A percentile compares a stretch with the other conserved stretches of the same genome.
phyloP scores from a whole-genome alignment of 2,888 invertebrate species.

The Halocaridina rubra region DNA sequence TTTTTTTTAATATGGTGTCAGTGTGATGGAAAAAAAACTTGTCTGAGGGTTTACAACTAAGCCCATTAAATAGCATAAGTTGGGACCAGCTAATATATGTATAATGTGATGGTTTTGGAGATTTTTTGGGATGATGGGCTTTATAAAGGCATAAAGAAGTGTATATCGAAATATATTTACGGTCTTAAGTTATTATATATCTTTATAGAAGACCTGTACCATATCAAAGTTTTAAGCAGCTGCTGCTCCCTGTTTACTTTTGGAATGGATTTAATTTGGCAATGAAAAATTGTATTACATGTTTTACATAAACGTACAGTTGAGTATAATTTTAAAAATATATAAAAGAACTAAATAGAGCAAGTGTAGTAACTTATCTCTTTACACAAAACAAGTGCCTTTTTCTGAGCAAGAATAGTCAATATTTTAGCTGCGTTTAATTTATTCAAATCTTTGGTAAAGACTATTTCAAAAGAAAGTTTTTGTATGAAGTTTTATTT shows the following conservation, averaged over 20 bases:
- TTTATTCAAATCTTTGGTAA: constrained; percentile 26
- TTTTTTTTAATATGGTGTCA: too few species aligned
- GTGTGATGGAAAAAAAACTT: too few species aligned
- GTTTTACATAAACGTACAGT: background rate
- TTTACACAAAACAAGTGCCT: constrained; percentile 47
- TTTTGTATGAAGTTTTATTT: constrained; percentile 52
- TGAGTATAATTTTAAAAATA: background rate
- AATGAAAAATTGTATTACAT: background rate
- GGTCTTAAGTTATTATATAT: background rate
- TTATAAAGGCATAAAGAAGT: constrained; percentile 6
- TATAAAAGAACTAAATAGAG: background rate
- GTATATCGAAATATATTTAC: background rate
- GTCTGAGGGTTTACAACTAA: background rate
- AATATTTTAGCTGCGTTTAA: constrained; percentile 53
- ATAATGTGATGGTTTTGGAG: background rate
- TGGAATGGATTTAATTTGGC: too few species aligned
- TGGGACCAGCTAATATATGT: constrained; percentile 6
- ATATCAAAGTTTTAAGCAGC: background rate
- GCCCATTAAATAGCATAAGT: background rate
- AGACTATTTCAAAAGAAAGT: constrained; percentile 15
- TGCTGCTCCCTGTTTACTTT: background rate
- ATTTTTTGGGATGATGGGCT: background rate
- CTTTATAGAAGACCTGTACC: background rate
- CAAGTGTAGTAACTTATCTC: background rate
- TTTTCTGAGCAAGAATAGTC: constrained; percentile 54